Evolutionary conservation across 2,888 invertebrate genomes (phyloP).

Genomic region (Alloscopus bannaensis): DNA sequence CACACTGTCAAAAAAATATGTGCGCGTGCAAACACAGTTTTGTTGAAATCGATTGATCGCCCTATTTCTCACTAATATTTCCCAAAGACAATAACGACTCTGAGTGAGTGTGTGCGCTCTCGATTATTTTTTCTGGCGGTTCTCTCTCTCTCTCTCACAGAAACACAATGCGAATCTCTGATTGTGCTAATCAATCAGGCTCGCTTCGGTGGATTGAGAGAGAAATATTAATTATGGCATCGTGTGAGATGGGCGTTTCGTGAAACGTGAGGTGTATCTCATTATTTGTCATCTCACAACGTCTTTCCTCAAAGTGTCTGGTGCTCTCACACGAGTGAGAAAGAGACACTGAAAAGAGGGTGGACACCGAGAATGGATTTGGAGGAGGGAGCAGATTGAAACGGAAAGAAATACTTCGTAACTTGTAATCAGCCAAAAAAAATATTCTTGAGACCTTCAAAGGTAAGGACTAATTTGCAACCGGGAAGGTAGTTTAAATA

Average conservation of each 20-base stretch:
- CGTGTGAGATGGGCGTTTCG: conserved; percentile 54
- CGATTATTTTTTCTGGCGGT: no score
- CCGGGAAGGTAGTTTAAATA: no score
- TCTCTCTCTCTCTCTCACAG: no score
- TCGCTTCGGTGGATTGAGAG: conserved; percentile 37
- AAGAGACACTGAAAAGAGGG: conserved; percentile 37
- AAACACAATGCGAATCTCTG: no score
- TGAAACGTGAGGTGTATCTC: conserved; percentile 53
- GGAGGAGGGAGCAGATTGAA: conserved; percentile 15
- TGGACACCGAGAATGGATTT: conserved; percentile 29
- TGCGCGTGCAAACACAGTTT: no score
- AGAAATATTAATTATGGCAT: conserved; percentile 61
- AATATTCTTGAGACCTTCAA: background rate
- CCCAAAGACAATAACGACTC: no score
- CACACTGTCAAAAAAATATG: no score
- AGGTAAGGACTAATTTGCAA: background rate
- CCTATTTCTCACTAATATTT: no score
- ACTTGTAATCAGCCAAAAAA: conserved; percentile 25
- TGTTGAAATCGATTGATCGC: no score
- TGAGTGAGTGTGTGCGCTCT: no score
- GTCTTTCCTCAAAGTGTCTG: conserved; percentile 40
- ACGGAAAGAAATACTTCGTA: conserved; percentile 20
- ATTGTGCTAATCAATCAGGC: conserved; percentile 49
- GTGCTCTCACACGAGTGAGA: no score
- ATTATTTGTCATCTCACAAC: conserved; percentile 48